Evolutionary conservation across 1,140 invertebrate species (phyloP), one percentile per base, ranked within the genome.

Genomic region (Pseudomyrmex dendroicus): DNA sequence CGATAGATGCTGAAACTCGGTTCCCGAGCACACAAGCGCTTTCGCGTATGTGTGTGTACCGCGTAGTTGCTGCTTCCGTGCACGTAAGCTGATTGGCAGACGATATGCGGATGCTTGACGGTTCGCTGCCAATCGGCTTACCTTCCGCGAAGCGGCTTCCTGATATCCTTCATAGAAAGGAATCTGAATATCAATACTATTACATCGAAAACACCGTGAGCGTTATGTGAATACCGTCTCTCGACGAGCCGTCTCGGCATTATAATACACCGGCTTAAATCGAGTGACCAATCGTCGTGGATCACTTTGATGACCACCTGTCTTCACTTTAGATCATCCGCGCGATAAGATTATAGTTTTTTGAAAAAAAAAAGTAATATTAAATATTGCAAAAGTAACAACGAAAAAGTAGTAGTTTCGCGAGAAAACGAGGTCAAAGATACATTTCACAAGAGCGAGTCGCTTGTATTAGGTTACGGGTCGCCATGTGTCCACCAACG

Each of bases 111-210:
- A 84, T 80, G 62, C 86, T 88, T 83, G 84, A 88, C 70, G 73
- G 84, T 88, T 88, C 78, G 70, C 61, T 66, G 84, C 59, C 84
- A 84, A 88, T 86, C 86, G 87, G 86, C 87, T 89, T 89, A 89
- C 63, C 56, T 46, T 35, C 35, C 46, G 25, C 59, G 82, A 86
- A 77, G 62, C 73, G 78, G 66, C 86, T 72, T 67, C 73, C 56
- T n/a, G 56, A 73, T 88, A 74, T 67, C 46, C 73, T 64, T 70
- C 22, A n/a, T 50, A 7, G 35, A 0, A 35, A 35, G 56, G 44
- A 83, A 84, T 82, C 74, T 54, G 82, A 87, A 87, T 84, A 84
- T 76, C 82, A 83, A 87, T 87, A 78, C 62, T 82, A 52, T 66
- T 82, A 52, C 72, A 70, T 82, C 73, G 54, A 59, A 56, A 12